Evolutionary conservation across 1,140 invertebrate genomes (phyloP).

Genomic region (Drosophila ambigua): DNA sequence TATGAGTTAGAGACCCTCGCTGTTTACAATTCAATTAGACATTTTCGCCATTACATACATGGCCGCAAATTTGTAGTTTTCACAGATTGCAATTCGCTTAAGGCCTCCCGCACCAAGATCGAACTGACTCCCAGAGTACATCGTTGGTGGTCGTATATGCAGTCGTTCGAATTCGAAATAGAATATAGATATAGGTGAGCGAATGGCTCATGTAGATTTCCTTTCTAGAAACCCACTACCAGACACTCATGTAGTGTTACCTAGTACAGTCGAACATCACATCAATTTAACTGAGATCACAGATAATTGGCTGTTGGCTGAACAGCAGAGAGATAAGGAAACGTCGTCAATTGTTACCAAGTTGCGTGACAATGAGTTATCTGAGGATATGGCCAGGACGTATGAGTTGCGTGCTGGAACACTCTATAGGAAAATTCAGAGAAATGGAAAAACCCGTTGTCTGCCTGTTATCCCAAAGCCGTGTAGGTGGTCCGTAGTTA

Average conservation of each 20-base stretch:
- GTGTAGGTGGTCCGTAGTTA: conserved; percentile 19
- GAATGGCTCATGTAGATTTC: conserved; percentile 25
- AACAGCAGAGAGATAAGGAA: too few species aligned
- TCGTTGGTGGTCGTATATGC: conserved; percentile 29
- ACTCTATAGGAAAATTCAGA: neutral
- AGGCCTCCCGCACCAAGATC: conserved; percentile 12
- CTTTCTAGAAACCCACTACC: conserved; percentile 7
- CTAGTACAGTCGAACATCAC: too few species aligned
- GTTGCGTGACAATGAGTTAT: too few species aligned
- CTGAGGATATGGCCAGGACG: too few species aligned
- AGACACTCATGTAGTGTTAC: too few species aligned
- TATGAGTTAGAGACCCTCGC: conserved; percentile 19
- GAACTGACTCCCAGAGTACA: conserved; percentile 27
- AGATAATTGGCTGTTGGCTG: too few species aligned
- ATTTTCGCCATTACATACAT: conserved; percentile 31
- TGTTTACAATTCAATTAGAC: conserved; percentile 25
- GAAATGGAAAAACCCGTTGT: conserved; percentile 6
- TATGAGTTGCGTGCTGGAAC: too few species aligned
- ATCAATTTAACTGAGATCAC: too few species aligned
- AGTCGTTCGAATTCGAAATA: conserved; percentile 22
- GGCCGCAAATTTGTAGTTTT: conserved; percentile 19
- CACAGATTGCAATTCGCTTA: conserved; percentile 20
- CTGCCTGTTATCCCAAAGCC: conserved; percentile 6
- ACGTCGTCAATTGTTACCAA: too few species aligned
- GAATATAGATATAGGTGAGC: conserved; percentile 22